A percentile compares a stretch with the other conserved stretches of the same genome.
Conservation (phyloP, 2,113 vertebrate genomes). For the Phocoena sinus region DNA sequence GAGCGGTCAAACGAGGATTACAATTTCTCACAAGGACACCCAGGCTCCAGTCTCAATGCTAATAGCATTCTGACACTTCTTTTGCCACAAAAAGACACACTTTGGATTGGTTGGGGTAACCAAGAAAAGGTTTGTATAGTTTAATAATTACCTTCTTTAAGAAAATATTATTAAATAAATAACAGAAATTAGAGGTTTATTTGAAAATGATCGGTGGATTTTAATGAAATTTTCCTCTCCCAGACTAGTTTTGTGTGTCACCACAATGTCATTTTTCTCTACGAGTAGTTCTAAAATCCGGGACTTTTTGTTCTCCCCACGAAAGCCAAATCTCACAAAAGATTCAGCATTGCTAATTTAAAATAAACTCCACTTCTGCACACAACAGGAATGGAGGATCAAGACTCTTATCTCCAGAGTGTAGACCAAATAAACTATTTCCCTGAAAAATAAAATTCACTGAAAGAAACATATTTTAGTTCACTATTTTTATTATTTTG, state of each 20-base stretch:
- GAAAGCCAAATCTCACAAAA: background rate
- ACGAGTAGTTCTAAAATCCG: background rate
- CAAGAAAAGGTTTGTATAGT: background rate
- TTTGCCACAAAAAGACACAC: background rate
- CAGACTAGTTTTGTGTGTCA: background rate
- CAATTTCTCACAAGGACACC: background rate
- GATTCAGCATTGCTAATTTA: background rate
- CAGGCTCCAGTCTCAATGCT: background rate
- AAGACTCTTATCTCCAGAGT: background rate
- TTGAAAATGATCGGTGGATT: background rate
- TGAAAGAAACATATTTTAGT: background rate
- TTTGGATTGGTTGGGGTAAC: background rate
- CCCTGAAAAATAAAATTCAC: background rate
- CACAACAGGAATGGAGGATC: background rate
- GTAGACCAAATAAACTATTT: background rate
- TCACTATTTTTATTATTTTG: background rate
- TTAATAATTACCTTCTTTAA: background rate
- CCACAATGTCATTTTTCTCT: background rate
- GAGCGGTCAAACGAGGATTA: fast-evolving
- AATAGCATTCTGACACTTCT: background rate
- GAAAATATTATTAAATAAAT: background rate
- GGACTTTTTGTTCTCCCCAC: background rate
- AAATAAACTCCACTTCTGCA: background rate
- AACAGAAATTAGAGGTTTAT: background rate
- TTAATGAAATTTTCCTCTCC: background rate